These are phyloP conservation scores for Dione juno DNA, from an alignment of 2,888 invertebrate species.

Conservation along the genomic window DNA sequence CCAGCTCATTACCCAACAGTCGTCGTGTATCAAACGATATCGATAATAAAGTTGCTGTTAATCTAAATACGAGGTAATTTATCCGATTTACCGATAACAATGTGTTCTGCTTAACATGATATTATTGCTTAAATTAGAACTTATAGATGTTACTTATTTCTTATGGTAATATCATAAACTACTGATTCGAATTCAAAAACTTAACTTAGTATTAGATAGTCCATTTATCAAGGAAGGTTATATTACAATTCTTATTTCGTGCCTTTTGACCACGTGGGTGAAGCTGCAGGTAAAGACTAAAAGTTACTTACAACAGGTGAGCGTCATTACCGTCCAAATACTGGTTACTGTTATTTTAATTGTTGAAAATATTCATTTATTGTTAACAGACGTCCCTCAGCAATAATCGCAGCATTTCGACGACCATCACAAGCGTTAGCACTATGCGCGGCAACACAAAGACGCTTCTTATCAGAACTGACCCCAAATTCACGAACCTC, in stretches of 20 bases:
- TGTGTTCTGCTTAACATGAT: no score
- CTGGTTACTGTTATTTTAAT: not conserved
- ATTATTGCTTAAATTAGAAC: no score
- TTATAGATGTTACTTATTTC: no score
- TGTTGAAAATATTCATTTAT: not conserved
- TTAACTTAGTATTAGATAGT: no score
- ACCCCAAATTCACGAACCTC: slow-evolving; percentile 71
- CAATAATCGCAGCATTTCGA: slow-evolving; percentile 85
- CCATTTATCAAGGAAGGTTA: no score
- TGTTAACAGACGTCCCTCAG: slow-evolving; percentile 81
- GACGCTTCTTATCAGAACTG: slow-evolving; percentile 73
- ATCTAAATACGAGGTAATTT: slow-evolving; percentile 73
- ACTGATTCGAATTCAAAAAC: no score
- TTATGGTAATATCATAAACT: no score
- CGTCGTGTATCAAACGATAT: slow-evolving; percentile 74
- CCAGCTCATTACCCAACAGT: slow-evolving; percentile 72
- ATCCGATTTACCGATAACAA: slow-evolving; percentile 24
- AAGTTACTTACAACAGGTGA: not conserved
- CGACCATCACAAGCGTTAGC: slow-evolving; percentile 85
- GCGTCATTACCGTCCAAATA: not conserved
- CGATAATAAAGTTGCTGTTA: slow-evolving; percentile 72
- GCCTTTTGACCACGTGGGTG: no score
- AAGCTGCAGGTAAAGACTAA: no score
- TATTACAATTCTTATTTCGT: no score
- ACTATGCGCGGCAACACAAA: slow-evolving; percentile 81